Conservation (phyloP, 2,888 invertebrate genomes). For the Netelia fuscicornis region DNA sequence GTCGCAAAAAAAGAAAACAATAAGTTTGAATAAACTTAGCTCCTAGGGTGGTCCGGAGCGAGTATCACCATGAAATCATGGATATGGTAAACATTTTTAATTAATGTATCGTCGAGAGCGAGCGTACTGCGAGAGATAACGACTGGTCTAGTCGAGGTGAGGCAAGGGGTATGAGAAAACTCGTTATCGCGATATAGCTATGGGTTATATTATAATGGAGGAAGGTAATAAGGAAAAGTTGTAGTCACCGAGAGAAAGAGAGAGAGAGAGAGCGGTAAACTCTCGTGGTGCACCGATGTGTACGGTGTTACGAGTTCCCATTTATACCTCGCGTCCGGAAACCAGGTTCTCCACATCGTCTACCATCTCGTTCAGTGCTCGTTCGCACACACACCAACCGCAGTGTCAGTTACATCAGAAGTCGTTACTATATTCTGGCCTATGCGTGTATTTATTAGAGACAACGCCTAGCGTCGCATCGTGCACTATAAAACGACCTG, state of each 20-base stretch:
- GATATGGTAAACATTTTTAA: constrained; percentile 39
- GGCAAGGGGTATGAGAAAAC: constrained; percentile 41
- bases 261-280: constrained; percentile 41
- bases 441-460: neutral
- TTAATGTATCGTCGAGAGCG: constrained; percentile 47
- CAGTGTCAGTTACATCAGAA: constrained; percentile 40
- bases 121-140: constrained; percentile 1
- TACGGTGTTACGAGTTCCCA: constrained; percentile 20
- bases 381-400: constrained; percentile 36
- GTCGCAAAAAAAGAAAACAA: neutral
- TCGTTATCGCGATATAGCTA: constrained; percentile 57
- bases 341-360: constrained; percentile 26
- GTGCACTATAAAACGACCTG: neutral
- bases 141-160: neutral
- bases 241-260: constrained; percentile 17
- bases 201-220: constrained; percentile 54
- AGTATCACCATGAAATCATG: constrained; percentile 26
- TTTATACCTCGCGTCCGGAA: constrained; percentile 26
- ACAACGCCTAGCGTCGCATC: neutral
- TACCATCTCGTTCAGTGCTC: constrained; percentile 4
- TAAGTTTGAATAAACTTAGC: neutral
- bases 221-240: constrained; percentile 57
- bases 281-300: constrained; percentile 8
- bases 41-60: neutral
- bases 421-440: constrained; percentile 16